Evolutionary conservation across 2,113 vertebrate species (phyloP).

Genomic region (Conger conger): DNA sequence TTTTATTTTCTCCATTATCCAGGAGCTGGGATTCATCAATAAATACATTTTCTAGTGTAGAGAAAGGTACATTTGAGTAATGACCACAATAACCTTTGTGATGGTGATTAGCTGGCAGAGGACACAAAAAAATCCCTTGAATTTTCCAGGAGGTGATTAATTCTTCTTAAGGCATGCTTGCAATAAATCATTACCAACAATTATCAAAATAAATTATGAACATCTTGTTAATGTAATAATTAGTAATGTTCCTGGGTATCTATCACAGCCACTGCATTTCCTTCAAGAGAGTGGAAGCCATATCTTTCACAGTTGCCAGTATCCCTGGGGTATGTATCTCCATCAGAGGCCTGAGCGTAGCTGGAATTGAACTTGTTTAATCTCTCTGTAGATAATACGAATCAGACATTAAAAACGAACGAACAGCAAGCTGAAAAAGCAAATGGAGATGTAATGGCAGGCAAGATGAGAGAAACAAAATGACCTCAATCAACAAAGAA

Average conservation of each 20-base stretch:
- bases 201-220: constrained; percentile 7
- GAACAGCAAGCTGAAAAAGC: constrained; percentile 29
- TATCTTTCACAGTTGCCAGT: background rate
- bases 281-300: background rate
- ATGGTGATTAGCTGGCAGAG: background rate
- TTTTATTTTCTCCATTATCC: background rate
- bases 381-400: background rate
- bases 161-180: background rate
- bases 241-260: background rate
- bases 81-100: background rate
- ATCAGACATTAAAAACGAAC: background rate
- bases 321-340: background rate
- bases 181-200: background rate
- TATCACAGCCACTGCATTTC: background rate
- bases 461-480: constrained; percentile 40
- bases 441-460: constrained; percentile 46
- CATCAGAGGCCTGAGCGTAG: background rate
- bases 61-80: background rate
- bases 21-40: background rate
- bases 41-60: background rate
- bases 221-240: constrained; percentile 8
- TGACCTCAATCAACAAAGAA: constrained; percentile 46
- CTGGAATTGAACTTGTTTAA: constrained; percentile 23
- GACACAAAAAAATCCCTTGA: background rate
- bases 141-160: background rate